Percentiles rank a stretch among this genome's conserved stretches.
Conservation (phyloP, 2,113 vertebrate species). For the Rutilus rutilus region DNA sequence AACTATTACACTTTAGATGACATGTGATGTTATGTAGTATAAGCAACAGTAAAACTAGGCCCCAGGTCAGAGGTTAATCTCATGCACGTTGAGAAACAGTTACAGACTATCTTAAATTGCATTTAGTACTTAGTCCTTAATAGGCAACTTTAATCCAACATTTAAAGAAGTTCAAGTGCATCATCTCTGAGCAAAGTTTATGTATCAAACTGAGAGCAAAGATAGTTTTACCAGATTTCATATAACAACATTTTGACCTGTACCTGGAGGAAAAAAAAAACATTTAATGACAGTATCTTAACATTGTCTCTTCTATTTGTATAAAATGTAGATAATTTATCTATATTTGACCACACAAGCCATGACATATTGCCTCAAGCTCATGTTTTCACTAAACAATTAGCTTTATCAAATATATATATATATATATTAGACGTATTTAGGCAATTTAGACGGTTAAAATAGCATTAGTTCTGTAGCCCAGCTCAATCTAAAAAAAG, state of each 20-base stretch:
- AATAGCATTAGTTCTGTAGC: not conserved
- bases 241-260: not conserved
- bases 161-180: constrained; percentile 1
- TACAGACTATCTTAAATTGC: constrained; percentile 23
- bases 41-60: not conserved
- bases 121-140: constrained; percentile 39
- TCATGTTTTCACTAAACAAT: not conserved
- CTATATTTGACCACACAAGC: not conserved
- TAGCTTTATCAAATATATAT: not conserved
- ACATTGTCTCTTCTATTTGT: not conserved
- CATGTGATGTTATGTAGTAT: not conserved
- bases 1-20: not conserved
- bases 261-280: not conserved
- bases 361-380: not conserved
- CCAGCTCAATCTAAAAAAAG: not conserved
- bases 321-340: not conserved
- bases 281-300: not conserved
- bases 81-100: constrained; percentile 15
- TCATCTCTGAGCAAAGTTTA: not conserved
- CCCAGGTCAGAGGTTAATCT: constrained; percentile 33
- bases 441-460: not conserved
- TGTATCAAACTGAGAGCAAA: not conserved
- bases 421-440: too few relatives aligned
- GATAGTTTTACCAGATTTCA: not conserved
- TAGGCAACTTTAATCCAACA: constrained; percentile 55